These are phyloP conservation scores for Eutrigla gurnardus DNA, from an alignment of 2,797 vertebrate species.

Conservation along the genomic window DNA sequence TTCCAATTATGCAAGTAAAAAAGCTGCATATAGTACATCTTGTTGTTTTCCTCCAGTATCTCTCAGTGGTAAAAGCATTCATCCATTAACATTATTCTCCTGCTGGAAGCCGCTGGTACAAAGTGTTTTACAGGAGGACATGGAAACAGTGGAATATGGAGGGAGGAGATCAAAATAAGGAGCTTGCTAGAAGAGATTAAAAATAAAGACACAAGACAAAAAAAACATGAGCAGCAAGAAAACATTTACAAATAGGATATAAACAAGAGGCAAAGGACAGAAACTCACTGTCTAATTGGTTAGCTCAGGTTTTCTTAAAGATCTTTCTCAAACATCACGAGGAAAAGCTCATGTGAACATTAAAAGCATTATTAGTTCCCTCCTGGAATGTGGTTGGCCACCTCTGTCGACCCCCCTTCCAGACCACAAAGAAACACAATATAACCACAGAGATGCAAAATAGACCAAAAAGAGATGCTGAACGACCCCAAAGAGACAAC, in stretches of 20 bases:
- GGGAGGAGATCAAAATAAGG: constrained; percentile 55
- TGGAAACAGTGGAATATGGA: constrained; percentile 5
- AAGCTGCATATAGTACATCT: background rate
- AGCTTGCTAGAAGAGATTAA: constrained; percentile 10
- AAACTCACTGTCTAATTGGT: background rate
- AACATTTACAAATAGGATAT: background rate
- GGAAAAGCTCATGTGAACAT: too few species aligned
- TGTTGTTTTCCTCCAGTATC: background rate
- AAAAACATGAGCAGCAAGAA: background rate
- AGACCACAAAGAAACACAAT: too few species aligned
- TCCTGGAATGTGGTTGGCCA: too few species aligned
- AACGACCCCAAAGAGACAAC: background rate
- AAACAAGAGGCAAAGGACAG: background rate
- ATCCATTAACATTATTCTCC: background rate
- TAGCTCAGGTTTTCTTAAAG: background rate
- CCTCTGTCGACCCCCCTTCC: too few species aligned
- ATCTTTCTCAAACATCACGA: background rate
- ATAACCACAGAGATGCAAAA: background rate
- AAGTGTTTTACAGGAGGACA: background rate
- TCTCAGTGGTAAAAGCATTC: background rate
- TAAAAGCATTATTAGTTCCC: background rate
- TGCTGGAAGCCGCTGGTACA: constrained; percentile 2
- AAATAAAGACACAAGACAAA: constrained; percentile 48
- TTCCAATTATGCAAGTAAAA: background rate
- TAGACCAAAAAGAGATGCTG: background rate